Evolutionary conservation across 2,113 vertebrate genomes (phyloP), one percentile per base, ranked within the genome.

Genomic region (Albula goreensis): DNA sequence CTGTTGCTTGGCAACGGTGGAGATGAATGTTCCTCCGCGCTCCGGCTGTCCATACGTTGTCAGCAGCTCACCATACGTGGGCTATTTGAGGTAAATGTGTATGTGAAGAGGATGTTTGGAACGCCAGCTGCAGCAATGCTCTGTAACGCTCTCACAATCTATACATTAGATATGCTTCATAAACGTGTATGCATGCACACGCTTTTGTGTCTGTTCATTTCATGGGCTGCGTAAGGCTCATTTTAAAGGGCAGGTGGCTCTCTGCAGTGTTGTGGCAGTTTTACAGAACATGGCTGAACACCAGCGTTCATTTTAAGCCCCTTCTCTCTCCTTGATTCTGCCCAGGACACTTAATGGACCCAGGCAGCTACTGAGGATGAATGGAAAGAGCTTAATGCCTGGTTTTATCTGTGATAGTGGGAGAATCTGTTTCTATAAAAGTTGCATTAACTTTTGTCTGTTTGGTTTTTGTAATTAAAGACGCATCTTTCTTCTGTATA

Each of bases 1-100:
- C 86, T 87, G 92, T 93, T 93, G 92, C 93, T 85, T 88, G 83
- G 94, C 90, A 94, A 94, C 93, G 22, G 19, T 83, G 41, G 77
- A 60, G 83, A 80, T n/a, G 70, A 60, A 87, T 31, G 31, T 66
- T 70, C 79, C 85, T 70, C 77, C 81, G 81, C 2, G 25, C 87
- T 19, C 19, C 85, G 81, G 83, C 8, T 50, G 84, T 83, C 51
- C 51, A 49, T 79, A 78, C 53, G 31, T 31, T 79, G 6, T 52
- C 74, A 81, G 50, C 80, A 50, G 80, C 80, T 81, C 50, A 2
- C 50, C 11, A 25, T 19, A 50, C 10, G 50, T 49, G 79, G 49
- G 51, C 80, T 51, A 60, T 13, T 53, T 63, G 17, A 60, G 19
- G 22, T 56, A 74, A 31, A 74, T 31, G 17, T 66, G 19, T 3